A percentile compares a stretch with the other conserved stretches of the same genome.
Conservation (phyloP, 2,797 vertebrate species). For the Smutsia temminckii region DNA sequence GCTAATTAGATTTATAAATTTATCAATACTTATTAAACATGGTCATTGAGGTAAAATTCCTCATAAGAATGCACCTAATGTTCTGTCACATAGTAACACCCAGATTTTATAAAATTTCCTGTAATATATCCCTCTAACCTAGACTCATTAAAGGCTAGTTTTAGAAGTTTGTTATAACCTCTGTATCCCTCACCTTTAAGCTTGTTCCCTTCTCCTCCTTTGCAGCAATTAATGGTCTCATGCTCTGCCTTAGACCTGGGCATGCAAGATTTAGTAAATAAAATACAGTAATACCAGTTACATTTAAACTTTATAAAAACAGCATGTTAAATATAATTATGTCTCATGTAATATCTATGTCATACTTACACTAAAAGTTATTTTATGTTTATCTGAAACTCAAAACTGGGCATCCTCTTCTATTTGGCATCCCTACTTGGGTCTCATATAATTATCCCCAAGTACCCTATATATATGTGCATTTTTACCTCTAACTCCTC, state of each 20-base stretch:
- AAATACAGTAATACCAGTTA: not conserved
- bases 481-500: not conserved
- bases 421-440: not conserved
- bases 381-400: not conserved
- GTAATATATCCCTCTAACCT: not conserved
- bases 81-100: not conserved
- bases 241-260: not conserved
- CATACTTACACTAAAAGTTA: not conserved
- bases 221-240: not conserved
- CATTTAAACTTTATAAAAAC: not conserved
- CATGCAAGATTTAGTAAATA: not conserved
- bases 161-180: not conserved
- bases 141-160: not conserved
- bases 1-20: not conserved
- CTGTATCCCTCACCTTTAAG: not conserved
- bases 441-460: not conserved
- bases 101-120: not conserved
- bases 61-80: not conserved
- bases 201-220: not conserved
- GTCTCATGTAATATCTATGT: not conserved
- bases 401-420: not conserved
- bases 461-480: not conserved
- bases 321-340: not conserved
- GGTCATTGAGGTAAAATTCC: not conserved
- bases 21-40: not conserved